These are phyloP conservation scores for Catocala nupta DNA, from an alignment of 2,888 invertebrate genomes.

Conservation along the genomic window DNA sequence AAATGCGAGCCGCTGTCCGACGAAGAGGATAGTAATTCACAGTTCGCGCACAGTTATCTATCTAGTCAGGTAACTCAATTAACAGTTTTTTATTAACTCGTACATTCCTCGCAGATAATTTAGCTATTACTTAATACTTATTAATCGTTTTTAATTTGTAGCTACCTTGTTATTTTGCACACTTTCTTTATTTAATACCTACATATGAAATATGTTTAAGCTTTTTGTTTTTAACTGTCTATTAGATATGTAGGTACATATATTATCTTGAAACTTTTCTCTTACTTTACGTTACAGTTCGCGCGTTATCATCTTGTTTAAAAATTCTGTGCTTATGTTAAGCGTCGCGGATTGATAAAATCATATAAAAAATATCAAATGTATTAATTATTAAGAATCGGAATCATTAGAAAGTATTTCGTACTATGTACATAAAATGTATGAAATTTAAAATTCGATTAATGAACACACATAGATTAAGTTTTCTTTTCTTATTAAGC, in stretches of 20 bases:
- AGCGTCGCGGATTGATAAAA: no score
- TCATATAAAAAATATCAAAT: no score
- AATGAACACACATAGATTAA: background rate
- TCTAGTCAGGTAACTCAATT: slow-evolving; percentile 63
- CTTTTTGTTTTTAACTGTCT: background rate
- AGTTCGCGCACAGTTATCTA: slow-evolving; percentile 63
- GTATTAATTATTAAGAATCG: no score
- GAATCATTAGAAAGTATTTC: no score
- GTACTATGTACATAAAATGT: no score
- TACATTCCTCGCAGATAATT: slow-evolving; percentile 24
- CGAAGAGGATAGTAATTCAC: slow-evolving; percentile 72
- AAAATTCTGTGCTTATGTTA: no score
- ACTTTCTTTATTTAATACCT: slow-evolving; percentile 16
- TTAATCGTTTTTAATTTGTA: slow-evolving; percentile 14
- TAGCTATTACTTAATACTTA: slow-evolving; percentile 21
- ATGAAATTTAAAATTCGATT: no score
- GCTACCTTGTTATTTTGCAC: slow-evolving; percentile 6
- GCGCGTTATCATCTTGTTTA: background rate
- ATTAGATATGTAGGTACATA: background rate
- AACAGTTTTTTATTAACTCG: slow-evolving; percentile 26
- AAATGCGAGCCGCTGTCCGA: slow-evolving; percentile 79
- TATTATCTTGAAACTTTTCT: slow-evolving; percentile 12
- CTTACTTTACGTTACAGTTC: slow-evolving; percentile 7
- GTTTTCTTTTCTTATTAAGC: slow-evolving; percentile 38
- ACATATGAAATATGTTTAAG: background rate